Evolutionary conservation across 2,888 invertebrate species (phyloP).

Genomic region (Dryobotodes eremita): DNA sequence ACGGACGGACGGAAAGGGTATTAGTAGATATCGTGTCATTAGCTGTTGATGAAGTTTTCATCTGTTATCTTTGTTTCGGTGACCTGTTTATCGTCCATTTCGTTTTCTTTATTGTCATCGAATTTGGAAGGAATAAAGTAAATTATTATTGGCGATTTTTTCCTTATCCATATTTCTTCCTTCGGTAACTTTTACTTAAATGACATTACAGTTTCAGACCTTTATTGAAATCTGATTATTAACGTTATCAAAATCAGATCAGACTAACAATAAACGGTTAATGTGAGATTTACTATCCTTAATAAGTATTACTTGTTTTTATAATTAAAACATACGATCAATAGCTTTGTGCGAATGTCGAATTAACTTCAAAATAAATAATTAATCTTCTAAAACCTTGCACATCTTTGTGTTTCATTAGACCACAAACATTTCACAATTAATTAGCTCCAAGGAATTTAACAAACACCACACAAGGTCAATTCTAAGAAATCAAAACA

Average conservation of each 20-base stretch:
- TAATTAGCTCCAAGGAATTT: slow-evolving; percentile 54
- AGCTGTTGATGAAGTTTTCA: slow-evolving; percentile 44
- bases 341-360: neutral
- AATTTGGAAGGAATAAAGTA: neutral
- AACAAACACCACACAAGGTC: slow-evolving; percentile 55
- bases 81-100: slow-evolving; percentile 33
- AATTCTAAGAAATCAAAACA: slow-evolving; percentile 59
- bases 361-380: slow-evolving; percentile 16
- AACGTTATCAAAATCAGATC: neutral
- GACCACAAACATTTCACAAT: slow-evolving; percentile 57
- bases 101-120: slow-evolving; percentile 23
- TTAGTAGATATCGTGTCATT: slow-evolving; percentile 66
- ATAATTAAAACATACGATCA: neutral
- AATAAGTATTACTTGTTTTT: neutral
- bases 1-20: slow-evolving; percentile 54
- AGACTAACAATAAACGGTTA: neutral
- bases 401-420: slow-evolving; percentile 47
- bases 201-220: neutral
- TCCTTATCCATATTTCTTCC: neutral
- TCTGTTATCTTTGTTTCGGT: slow-evolving; percentile 42
- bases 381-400: slow-evolving; percentile 35
- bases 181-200: neutral
- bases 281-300: neutral
- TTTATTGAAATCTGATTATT: neutral
- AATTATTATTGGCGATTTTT: neutral